Evolutionary conservation across 1,140 invertebrate genomes (phyloP).

Genomic region (Drosophila navojoa): DNA sequence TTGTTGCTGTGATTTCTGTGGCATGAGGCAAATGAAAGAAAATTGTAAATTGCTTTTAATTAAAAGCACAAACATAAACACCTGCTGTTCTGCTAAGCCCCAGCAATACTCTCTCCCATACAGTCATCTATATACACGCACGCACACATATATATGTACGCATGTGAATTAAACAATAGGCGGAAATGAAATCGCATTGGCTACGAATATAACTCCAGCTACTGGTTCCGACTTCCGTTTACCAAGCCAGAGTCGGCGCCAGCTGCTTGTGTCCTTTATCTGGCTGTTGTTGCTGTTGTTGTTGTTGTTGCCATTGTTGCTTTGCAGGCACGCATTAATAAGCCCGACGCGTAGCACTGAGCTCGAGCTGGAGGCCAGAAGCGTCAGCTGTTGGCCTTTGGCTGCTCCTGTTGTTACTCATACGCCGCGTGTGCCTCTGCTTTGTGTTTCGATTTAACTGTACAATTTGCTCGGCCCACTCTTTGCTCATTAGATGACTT

Average conservation of each 20-base stretch:
- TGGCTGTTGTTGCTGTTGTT: slow-evolving; percentile 2
- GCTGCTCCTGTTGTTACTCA: slow-evolving; percentile 51
- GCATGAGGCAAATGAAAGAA: slow-evolving; percentile 64
- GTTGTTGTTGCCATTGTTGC: slow-evolving; percentile 13
- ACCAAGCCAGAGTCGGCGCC: slow-evolving; percentile 9
- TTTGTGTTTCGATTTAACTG: slow-evolving; percentile 35
- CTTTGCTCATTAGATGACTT: slow-evolving; percentile 60
- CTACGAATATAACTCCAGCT: slow-evolving; percentile 29
- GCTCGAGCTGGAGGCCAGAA: background rate
- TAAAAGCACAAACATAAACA: slow-evolving; percentile 82
- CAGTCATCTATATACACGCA: slow-evolving; percentile 22
- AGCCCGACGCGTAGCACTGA: background rate
- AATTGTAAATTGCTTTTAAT: slow-evolving; percentile 82
- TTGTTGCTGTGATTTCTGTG: slow-evolving; percentile 36
- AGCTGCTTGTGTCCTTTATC: slow-evolving; percentile 22
- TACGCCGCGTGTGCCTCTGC: slow-evolving; percentile 56
- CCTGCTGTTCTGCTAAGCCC: slow-evolving; percentile 63
- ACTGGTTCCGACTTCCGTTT: slow-evolving; percentile 7
- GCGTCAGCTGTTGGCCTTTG: slow-evolving; percentile 46
- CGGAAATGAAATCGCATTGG: slow-evolving; percentile 72
- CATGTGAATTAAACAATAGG: slow-evolving; percentile 55
- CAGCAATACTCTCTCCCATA: slow-evolving; percentile 23
- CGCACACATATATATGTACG: slow-evolving; percentile 24
- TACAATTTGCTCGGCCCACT: slow-evolving; percentile 44
- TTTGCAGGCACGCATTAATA: slow-evolving; percentile 35